Evolutionary conservation across 2,113 vertebrate species (phyloP).

Genomic region (Cnemophilus loriae): DNA sequence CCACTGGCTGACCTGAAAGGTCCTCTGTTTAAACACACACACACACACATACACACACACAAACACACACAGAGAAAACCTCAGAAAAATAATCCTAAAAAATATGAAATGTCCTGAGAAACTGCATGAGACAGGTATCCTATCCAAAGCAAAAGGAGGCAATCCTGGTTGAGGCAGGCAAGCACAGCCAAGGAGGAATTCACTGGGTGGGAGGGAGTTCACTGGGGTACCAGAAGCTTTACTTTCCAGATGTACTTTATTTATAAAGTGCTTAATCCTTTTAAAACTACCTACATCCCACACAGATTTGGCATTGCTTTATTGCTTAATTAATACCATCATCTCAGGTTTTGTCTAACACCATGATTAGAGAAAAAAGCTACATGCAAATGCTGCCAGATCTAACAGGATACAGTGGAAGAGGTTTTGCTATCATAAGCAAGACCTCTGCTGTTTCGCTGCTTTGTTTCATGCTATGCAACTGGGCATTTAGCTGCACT

Average conservation of each 20-base stretch:
- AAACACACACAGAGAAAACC: neutral
- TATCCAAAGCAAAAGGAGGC: too few relatives aligned
- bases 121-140: neutral
- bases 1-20: conserved; percentile 56
- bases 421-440: neutral
- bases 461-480: neutral
- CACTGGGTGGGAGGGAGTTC: neutral
- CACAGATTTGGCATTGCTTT: neutral
- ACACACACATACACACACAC: neutral
- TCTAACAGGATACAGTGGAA: neutral
- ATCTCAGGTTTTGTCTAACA: neutral
- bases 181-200: neutral
- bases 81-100: neutral
- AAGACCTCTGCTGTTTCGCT: neutral
- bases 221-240: neutral
- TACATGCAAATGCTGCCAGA: neutral
- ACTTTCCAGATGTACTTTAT: conserved; percentile 51
- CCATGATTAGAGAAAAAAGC: neutral
- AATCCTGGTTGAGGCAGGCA: neutral
- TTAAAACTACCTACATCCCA: conserved; percentile 42
- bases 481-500: neutral
- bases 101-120: conserved; percentile 4
- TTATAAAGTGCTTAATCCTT: conserved; percentile 12
- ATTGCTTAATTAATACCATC: conserved; percentile 41
- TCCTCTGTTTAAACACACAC: conserved; percentile 37